Conservation (phyloP, 2,888 invertebrate genomes). For the Trimorus sp. region DNA sequence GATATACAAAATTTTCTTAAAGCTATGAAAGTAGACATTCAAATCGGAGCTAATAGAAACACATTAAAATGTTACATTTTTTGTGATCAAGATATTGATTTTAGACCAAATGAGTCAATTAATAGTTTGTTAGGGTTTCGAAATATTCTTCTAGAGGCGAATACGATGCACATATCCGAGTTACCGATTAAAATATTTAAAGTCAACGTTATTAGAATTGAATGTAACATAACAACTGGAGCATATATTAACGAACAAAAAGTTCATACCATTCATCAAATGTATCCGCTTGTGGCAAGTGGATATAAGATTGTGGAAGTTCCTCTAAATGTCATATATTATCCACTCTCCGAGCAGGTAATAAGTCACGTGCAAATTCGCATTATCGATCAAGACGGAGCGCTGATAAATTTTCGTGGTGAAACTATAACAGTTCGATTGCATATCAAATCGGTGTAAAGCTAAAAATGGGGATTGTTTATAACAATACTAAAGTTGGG, state of each 20-base stretch:
- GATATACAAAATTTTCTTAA: conserved; percentile 70
- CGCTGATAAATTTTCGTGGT: conserved; percentile 65
- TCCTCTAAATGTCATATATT: conserved; percentile 67
- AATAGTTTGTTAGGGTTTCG: no score
- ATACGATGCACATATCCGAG: conserved; percentile 7
- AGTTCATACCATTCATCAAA: no score
- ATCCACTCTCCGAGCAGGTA: conserved; percentile 58
- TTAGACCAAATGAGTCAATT: no score
- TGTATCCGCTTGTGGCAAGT: conserved; percentile 37
- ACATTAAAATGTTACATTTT: no score
- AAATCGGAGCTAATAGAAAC: no score
- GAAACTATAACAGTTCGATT: conserved; percentile 67
- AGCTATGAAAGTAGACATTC: no score
- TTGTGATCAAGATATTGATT: no score
- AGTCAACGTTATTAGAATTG: neutral
- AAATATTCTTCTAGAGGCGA: no score
- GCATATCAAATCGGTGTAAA: conserved; percentile 63
- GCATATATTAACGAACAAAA: no score
- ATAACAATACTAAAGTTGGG: no score
- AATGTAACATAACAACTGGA: conserved; percentile 41
- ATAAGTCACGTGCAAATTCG: conserved; percentile 66
- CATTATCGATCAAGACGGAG: conserved; percentile 67
- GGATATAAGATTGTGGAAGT: conserved; percentile 76
- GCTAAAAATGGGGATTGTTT: conserved; percentile 58
- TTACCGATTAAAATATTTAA: conserved; percentile 7